Evolutionary conservation across 2,113 vertebrate species (phyloP).

Genomic region (Plotosus lineatus): DNA sequence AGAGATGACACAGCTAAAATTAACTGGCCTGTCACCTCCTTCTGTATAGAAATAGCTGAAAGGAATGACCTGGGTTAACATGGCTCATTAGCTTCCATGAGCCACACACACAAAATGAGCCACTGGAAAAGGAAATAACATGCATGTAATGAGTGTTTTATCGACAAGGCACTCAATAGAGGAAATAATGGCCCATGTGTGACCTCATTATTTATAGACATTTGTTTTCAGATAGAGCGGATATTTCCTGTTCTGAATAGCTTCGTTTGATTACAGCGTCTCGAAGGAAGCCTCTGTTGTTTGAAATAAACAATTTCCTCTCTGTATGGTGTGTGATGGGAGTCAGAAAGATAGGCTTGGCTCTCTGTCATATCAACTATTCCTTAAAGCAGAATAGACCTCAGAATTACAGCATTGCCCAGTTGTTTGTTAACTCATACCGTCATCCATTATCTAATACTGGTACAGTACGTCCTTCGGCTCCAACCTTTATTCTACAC

Average conservation of each 20-base stretch:
- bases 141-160: background rate
- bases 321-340: background rate
- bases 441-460: background rate
- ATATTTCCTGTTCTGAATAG: slow-evolving; percentile 22
- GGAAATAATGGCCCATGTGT: slow-evolving; percentile 9
- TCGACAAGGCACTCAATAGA: background rate
- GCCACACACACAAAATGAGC: slow-evolving; percentile 7
- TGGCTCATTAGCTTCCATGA: slow-evolving; percentile 37
- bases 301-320: background rate
- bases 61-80: slow-evolving; percentile 53
- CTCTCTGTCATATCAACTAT: background rate
- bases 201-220: slow-evolving; percentile 3
- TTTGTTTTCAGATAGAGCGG: slow-evolving; percentile 7
- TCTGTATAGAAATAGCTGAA: slow-evolving; percentile 66
- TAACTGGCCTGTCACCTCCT: slow-evolving; percentile 62
- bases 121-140: background rate
- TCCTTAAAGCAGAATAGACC: background rate
- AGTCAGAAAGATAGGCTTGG: background rate
- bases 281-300: background rate
- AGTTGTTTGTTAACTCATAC: background rate
- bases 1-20: slow-evolving; percentile 73
- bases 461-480: background rate
- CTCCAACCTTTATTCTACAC: background rate
- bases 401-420: background rate
- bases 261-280: background rate